Evolutionary conservation across 2,797 vertebrate genomes (phyloP).

Genomic region (Ibycter americanus): DNA sequence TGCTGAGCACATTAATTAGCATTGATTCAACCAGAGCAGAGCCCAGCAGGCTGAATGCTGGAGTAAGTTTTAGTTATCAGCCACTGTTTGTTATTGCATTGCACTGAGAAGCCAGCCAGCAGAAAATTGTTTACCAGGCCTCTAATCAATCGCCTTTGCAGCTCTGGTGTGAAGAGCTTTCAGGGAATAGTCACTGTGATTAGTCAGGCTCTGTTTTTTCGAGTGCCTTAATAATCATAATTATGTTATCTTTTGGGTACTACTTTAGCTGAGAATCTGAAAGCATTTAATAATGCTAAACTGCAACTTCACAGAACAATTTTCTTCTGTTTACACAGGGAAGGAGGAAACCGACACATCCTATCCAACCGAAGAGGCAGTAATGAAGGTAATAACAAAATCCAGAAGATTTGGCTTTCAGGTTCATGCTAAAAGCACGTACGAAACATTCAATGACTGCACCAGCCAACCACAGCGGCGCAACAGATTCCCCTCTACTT

Average conservation of each 20-base stretch:
- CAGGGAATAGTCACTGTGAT: neutral
- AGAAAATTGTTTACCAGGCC: neutral
- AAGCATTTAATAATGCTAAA: neutral
- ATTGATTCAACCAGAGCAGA: neutral
- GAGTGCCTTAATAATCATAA: neutral
- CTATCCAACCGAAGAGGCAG: neutral
- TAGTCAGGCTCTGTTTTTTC: neutral
- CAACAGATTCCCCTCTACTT: neutral
- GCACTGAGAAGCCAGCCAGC: neutral
- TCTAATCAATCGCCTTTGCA: neutral
- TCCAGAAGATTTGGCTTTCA: neutral
- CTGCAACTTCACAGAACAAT: neutral
- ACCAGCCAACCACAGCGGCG: neutral
- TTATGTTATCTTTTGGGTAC: neutral
- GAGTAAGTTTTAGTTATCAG: neutral
- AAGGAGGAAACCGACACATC: neutral
- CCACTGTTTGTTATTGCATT: neutral
- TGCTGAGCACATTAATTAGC: neutral
- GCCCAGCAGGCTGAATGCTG: neutral
- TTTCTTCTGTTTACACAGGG: neutral
- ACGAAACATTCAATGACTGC: accelerated
- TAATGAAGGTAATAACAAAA: neutral
- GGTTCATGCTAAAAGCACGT: neutral
- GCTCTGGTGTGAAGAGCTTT: neutral
- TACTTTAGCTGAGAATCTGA: neutral